phyloP scores from a whole-genome alignment of 2,888 invertebrate genomes.

The Drosophila merina region DNA sequence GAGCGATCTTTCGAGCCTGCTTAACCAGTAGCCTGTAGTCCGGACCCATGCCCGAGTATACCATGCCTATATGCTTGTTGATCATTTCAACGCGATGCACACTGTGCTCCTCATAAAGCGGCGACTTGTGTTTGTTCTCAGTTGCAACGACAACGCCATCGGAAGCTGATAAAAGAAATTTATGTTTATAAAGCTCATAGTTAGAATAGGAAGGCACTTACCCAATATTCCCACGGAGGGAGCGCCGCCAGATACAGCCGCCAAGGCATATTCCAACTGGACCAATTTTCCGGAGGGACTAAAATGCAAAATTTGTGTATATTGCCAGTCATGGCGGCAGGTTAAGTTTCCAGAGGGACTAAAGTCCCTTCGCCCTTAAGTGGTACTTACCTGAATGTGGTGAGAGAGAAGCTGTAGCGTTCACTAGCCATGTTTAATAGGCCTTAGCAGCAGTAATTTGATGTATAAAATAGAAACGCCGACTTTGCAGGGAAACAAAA shows the following conservation, averaged over 20 bases:
- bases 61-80: constrained; percentile 97
- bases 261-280: constrained; percentile 99
- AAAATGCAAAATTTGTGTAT: constrained; percentile 76
- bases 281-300: constrained; percentile 99
- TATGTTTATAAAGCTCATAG: background rate
- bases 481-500: constrained; percentile 59
- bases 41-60: constrained; percentile 98
- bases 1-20: constrained; percentile 97
- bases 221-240: constrained; percentile 99
- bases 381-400: constrained; percentile 86
- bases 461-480: constrained; percentile 49
- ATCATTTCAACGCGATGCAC: constrained; percentile 98
- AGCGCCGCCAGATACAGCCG: constrained; percentile 98
- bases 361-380: background rate
- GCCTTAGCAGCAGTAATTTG: constrained; percentile 45
- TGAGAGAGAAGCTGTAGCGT: constrained; percentile 98
- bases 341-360: constrained; percentile 45
- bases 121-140: constrained; percentile 99
- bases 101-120: constrained; percentile 98
- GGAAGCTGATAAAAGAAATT: constrained; percentile 87
- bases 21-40: constrained; percentile 95
- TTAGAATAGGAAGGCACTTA: constrained; percentile 79
- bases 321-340: constrained; percentile 72
- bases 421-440: constrained; percentile 91
- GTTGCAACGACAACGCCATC: constrained; percentile 99